These are phyloP conservation scores for Cynodonichthys magdalenae DNA, from an alignment of 2,797 vertebrate species.

Conservation along the genomic window DNA sequence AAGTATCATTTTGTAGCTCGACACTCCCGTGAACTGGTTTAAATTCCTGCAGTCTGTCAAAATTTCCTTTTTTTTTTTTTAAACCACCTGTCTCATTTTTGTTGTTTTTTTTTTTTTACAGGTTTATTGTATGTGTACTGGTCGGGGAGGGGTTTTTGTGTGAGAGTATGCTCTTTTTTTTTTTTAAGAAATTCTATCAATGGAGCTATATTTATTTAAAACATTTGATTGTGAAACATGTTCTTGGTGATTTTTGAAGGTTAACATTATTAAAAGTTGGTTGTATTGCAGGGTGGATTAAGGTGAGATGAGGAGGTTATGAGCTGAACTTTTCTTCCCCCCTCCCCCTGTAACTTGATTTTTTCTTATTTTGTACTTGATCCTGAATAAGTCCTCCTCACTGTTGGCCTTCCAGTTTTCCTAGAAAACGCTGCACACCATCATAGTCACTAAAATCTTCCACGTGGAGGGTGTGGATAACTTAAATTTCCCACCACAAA, in stretches of 20 bases:
- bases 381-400: constrained; percentile 37
- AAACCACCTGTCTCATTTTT: not conserved
- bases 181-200: constrained; percentile 56
- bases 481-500: constrained; percentile 52
- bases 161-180: constrained; percentile 49
- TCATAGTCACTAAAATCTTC: constrained; percentile 61
- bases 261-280: constrained; percentile 36
- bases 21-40: constrained; percentile 26
- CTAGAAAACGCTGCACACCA: constrained; percentile 54
- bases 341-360: constrained; percentile 28
- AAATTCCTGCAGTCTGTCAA: constrained; percentile 40
- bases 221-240: constrained; percentile 62
- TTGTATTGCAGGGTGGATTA: constrained; percentile 22
- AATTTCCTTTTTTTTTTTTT: constrained; percentile 34
- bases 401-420: constrained; percentile 56
- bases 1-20: constrained; percentile 35
- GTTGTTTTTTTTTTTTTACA: constrained; percentile 24
- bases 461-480: constrained; percentile 59
- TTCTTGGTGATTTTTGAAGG: constrained; percentile 67
- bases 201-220: constrained; percentile 77
- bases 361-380: constrained; percentile 30
- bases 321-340: constrained; percentile 41
- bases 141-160: constrained; percentile 16
- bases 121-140: constrained; percentile 26
- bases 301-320: constrained; percentile 9